Base-by-base conservation (phyloP, 2,797 vertebrate species). In the Chromobotia macracanthus region DNA sequence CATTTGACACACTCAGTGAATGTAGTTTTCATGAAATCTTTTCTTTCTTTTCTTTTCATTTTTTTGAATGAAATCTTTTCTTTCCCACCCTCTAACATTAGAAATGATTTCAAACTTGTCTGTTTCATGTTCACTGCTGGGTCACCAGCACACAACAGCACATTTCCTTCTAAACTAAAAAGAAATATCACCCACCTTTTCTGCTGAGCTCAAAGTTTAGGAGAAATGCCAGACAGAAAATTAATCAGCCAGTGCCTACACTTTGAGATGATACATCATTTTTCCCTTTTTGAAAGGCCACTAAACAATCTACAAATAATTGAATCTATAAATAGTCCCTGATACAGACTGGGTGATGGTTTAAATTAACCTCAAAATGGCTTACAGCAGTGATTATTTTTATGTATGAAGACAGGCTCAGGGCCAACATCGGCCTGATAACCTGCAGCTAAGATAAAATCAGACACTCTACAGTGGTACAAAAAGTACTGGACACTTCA, bases 221-320 rank as follows among this genome's bases (percentile, higher is more conserved):
- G 28, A 63, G 50, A 76, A 81, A 79, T 78, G 72, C 38, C 76
- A 82, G 67, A 16, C 48, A 19, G 63, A 48, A 76, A 79, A 75
- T 65, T 23, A 81, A 71, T 74, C 76, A 16, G 41, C 48, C 60
- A 50, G 41, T 72, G 68, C n/a, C 55, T 51, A 35, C 21, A 23
- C 55, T 58, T 38, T 51, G 48, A 68, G 6, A 19, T 48, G 31
- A 73, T 66, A n/a, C 56, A 73, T 71, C n/a, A 70, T 66, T 71
- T 68, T 48, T 48, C 23, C n/a, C 65, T 28, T 70, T 44, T 21
- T 79, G 66, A 82, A 84, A 84, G 83, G 71, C 71, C 80, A 84
- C 72, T 71, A 68, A 75, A 75, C 75, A 53, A 56, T 82, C 55
- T 67, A 5, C 48, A 70, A 69, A 68, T 84, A 75, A 84, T 83